These are phyloP conservation scores for Anthonomus grandis DNA, from an alignment of 1,140 invertebrate genomes.

Conservation along the genomic window DNA sequence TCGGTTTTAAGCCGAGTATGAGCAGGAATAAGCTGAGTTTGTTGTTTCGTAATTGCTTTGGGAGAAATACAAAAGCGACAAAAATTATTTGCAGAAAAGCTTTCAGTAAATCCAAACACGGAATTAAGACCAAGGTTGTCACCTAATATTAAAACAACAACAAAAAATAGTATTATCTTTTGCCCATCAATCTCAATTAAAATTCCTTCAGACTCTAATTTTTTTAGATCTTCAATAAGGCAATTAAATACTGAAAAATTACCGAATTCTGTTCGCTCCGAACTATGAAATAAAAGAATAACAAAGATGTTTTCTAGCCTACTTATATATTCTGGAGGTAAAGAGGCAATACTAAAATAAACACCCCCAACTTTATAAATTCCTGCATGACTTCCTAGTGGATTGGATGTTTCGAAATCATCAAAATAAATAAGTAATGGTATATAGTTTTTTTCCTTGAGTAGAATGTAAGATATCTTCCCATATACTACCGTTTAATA, in stretches of 20 bases:
- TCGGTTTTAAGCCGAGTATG: neutral
- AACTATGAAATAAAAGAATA: neutral
- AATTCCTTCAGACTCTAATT: neutral
- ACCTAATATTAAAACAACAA: too few species aligned
- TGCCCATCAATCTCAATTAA: too few species aligned
- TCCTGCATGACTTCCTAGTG: slow-evolving; percentile 8
- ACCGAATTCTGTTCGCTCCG: neutral
- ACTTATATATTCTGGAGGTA: slow-evolving; percentile 12
- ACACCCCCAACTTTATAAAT: neutral
- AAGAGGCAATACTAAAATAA: slow-evolving; percentile 9
- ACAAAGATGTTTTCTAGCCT: slow-evolving; percentile 10
- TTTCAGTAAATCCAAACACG: neutral
- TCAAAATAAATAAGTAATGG: slow-evolving; percentile 9
- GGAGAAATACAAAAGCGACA: slow-evolving; percentile 3
- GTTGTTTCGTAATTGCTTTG: slow-evolving; percentile 4
- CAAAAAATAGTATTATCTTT: too few species aligned
- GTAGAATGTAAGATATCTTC: slow-evolving; percentile 1
- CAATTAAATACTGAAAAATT: neutral
- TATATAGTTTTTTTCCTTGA: slow-evolving; percentile 4
- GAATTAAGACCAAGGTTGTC: slow-evolving; percentile 9
- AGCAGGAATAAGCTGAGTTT: neutral
- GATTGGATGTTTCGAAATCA: slow-evolving; percentile 14
- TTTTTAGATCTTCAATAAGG: neutral
- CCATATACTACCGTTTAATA: slow-evolving; percentile 6
- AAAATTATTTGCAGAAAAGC: slow-evolving; percentile 1